Conservation (phyloP, 2,797 vertebrate genomes). For the Valencia hispanica region DNA sequence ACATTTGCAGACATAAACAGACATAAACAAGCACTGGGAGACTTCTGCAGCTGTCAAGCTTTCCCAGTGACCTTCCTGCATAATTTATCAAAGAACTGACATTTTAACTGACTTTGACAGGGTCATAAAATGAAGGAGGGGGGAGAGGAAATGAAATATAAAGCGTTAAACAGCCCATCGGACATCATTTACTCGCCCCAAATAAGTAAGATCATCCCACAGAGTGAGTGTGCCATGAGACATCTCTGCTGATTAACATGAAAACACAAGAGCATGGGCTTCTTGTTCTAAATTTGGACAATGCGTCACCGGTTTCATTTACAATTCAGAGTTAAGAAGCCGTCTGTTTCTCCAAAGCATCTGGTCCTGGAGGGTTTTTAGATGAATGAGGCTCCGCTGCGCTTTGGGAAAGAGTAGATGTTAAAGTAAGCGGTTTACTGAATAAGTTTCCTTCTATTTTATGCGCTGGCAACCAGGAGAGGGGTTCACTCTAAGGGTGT, state of each 20-base stretch:
- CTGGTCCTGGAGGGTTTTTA: slow-evolving; percentile 16
- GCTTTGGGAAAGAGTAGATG: slow-evolving; percentile 1
- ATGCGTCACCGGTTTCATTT: slow-evolving; percentile 12
- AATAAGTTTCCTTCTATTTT: slow-evolving; percentile 15
- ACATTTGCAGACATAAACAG: slow-evolving; percentile 11
- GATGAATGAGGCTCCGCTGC: slow-evolving; percentile 24
- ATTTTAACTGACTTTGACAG: slow-evolving; percentile 65
- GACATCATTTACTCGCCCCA: background rate
- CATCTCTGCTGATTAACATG: slow-evolving; percentile 11
- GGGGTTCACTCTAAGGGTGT: background rate
- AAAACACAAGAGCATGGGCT: background rate
- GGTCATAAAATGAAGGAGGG: slow-evolving; percentile 54
- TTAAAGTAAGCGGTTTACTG: slow-evolving; percentile 27
- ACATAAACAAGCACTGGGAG: slow-evolving; percentile 7
- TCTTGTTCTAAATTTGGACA: background rate
- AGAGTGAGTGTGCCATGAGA: background rate
- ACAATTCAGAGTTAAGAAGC: slow-evolving; percentile 40
- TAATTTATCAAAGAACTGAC: slow-evolving; percentile 82
- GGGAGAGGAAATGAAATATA: background rate
- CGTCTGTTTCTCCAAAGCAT: slow-evolving; percentile 19
- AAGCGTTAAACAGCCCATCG: background rate
- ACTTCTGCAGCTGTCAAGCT: slow-evolving; percentile 37
- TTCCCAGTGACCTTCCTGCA: slow-evolving; percentile 76
- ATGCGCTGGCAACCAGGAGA: background rate
- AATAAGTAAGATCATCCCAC: background rate